Conservation (phyloP, 2,888 invertebrate genomes). For the Calameuta pallipes region DNA sequence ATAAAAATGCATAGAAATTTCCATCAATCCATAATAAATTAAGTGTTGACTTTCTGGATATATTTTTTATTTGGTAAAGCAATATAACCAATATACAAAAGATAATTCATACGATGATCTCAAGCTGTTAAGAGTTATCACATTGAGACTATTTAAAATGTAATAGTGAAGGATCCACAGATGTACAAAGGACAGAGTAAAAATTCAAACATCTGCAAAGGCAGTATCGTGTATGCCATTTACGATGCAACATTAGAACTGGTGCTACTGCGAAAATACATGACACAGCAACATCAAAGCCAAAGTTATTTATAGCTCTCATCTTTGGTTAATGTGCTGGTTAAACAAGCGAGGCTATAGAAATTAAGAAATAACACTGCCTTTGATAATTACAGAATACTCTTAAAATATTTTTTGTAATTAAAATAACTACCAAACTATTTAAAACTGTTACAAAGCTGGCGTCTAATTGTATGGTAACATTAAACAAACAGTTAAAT, state of each 20-base stretch:
- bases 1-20: neutral
- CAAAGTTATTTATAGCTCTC: neutral
- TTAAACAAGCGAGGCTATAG: neutral
- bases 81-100: neutral
- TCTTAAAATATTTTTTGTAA: neutral
- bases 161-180: neutral
- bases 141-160: neutral
- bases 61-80: neutral
- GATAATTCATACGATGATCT: neutral
- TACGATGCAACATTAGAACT: neutral
- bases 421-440: neutral
- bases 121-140: slow-evolving; percentile 16
- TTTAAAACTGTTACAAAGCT: neutral
- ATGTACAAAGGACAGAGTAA: neutral
- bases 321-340: neutral
- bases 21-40: neutral
- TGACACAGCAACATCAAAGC: neutral
- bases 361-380: neutral
- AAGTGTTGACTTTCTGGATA: neutral
- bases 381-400: neutral
- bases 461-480: neutral
- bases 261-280: neutral
- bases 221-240: neutral
- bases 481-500: neutral
- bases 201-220: neutral